Conservation (phyloP, 2,797 vertebrate genomes). For the Manis javanica region DNA sequence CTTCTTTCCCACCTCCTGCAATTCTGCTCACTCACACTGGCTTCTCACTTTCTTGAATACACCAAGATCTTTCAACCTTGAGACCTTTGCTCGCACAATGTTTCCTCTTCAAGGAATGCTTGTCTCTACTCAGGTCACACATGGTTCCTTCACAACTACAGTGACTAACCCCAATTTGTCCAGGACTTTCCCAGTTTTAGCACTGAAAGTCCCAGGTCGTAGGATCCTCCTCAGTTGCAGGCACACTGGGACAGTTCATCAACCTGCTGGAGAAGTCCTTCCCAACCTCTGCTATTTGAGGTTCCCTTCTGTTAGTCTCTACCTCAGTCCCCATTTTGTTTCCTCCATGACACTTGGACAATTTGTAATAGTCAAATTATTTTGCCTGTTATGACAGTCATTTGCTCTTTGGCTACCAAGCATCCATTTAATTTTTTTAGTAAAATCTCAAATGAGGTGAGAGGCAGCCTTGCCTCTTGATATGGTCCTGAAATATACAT, state of each 20-base stretch:
- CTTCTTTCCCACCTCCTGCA: not conserved
- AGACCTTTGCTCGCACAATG: not conserved
- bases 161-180: not conserved
- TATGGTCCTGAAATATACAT: not conserved
- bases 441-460: not conserved
- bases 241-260: not conserved
- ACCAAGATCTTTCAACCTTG: not conserved
- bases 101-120: not conserved
- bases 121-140: not conserved
- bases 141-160: not conserved
- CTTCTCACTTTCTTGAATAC: not conserved
- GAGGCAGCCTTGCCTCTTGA: not conserved
- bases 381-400: not conserved
- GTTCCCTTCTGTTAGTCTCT: not conserved
- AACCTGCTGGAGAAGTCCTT: not conserved
- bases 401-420: constrained; percentile 17
- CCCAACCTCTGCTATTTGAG: not conserved
- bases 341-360: not conserved
- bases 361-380: not conserved
- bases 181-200: not conserved
- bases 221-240: not conserved
- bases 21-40: not conserved
- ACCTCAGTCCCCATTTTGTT: not conserved
- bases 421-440: not conserved
- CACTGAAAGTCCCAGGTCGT: not conserved